These are phyloP conservation scores for Aleiodes testaceus DNA, from an alignment of 2,888 invertebrate species.

Conservation along the genomic window DNA sequence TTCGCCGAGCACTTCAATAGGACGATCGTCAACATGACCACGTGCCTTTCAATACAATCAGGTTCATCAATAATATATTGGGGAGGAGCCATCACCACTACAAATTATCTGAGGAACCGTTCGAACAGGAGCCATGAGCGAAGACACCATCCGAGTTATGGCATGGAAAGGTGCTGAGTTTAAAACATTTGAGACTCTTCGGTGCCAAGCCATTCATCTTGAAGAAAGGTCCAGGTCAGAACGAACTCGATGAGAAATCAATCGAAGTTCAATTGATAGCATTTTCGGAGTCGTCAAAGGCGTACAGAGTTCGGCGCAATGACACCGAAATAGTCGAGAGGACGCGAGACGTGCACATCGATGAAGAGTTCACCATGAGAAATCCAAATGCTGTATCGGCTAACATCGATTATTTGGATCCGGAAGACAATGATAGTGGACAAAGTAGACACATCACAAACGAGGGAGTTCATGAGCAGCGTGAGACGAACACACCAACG, in stretches of 20 bases:
- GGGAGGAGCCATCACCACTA: slow-evolving; percentile 37
- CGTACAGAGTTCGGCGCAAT: slow-evolving; percentile 48
- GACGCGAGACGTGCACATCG: slow-evolving; percentile 15
- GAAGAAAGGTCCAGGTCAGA: slow-evolving; percentile 47
- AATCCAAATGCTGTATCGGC: background rate
- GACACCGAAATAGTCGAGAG: slow-evolving; percentile 50
- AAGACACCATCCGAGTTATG: slow-evolving; percentile 52
- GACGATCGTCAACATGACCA: slow-evolving; percentile 33
- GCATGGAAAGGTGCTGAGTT: slow-evolving; percentile 36
- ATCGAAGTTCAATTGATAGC: slow-evolving; percentile 46
- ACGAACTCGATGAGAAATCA: slow-evolving; percentile 49
- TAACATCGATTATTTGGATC: too few relatives aligned
- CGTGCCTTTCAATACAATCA: slow-evolving; percentile 30
- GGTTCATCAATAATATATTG: background rate
- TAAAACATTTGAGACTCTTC: slow-evolving; percentile 38
- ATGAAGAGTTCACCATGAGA: slow-evolving; percentile 53
- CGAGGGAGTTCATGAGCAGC: too few relatives aligned
- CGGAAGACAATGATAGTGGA: too few relatives aligned
- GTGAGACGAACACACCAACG: too few relatives aligned
- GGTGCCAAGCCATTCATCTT: slow-evolving; percentile 42
- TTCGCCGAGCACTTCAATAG: slow-evolving; percentile 31
- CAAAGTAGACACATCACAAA: too few relatives aligned
- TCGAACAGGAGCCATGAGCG: slow-evolving; percentile 44
- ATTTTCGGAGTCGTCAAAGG: slow-evolving; percentile 50
- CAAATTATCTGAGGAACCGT: slow-evolving; percentile 47